These are phyloP conservation scores for Empidonax traillii DNA, from an alignment of 2,113 vertebrate species.

Conservation along the genomic window DNA sequence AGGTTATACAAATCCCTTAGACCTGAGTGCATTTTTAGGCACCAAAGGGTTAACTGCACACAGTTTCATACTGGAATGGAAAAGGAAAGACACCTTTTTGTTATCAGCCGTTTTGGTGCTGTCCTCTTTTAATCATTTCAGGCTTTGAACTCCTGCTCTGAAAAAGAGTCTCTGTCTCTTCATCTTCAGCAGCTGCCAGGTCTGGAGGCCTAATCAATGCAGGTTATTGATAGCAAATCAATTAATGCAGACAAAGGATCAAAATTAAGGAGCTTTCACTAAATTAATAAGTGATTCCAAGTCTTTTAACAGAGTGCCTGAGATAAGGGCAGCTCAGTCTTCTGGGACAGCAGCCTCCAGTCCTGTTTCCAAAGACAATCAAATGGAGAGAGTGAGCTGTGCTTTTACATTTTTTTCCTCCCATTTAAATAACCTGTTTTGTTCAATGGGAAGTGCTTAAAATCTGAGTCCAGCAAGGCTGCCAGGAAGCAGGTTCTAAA, in stretches of 20 bases:
- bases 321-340: constrained; percentile 64
- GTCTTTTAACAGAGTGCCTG: constrained; percentile 64
- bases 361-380: constrained; percentile 53
- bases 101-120: constrained; percentile 58
- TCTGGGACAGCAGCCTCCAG: constrained; percentile 50
- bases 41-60: constrained; percentile 43
- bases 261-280: constrained; percentile 69
- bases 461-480: constrained; percentile 8
- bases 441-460: constrained; percentile 22
- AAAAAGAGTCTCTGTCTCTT: constrained; percentile 52
- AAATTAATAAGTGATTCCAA: constrained; percentile 73
- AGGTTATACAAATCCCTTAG: not conserved
- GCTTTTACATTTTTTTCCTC: not conserved
- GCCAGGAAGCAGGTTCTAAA: not conserved
- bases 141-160: constrained; percentile 62
- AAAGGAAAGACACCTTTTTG: constrained; percentile 42
- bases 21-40: not conserved
- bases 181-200: constrained; percentile 51
- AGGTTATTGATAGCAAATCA: constrained; percentile 74
- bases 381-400: not conserved
- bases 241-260: constrained; percentile 70
- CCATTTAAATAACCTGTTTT: constrained; percentile 39
- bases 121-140: constrained; percentile 54
- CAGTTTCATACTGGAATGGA: not conserved
- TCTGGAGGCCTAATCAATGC: constrained; percentile 66